Conservation (phyloP, 1,140 invertebrate genomes). For the Drosophila aff. region DNA sequence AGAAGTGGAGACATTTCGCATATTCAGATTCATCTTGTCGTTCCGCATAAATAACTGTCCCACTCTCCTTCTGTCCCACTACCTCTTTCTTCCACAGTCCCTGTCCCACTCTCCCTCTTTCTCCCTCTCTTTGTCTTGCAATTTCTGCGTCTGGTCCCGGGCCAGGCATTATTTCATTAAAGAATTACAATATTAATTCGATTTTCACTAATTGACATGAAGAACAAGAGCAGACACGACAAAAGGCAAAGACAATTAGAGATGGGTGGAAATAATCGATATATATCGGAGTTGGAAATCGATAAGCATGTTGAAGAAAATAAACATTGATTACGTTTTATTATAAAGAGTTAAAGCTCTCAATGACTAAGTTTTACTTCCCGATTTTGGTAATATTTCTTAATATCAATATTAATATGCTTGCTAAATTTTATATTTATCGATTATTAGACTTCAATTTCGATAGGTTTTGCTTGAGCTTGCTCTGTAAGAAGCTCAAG, state of each 20-base stretch:
- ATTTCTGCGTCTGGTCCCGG: constrained; percentile 22
- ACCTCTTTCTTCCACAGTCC: constrained; percentile 11
- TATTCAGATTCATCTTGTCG: constrained; percentile 75
- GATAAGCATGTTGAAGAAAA: background rate
- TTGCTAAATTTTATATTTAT: background rate
- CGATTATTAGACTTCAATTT: background rate
- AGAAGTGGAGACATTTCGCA: constrained; percentile 33
- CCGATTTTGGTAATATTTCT: background rate
- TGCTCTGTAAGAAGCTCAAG: too few species aligned
- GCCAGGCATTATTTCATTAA: constrained; percentile 80
- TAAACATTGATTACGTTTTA: too few species aligned
- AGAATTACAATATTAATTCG: constrained; percentile 83
- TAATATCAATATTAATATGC: background rate
- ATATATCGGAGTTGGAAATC: background rate
- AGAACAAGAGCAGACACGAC: constrained; percentile 30
- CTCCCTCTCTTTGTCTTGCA: constrained; percentile 46
- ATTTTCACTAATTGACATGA: constrained; percentile 77
- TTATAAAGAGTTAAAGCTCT: too few species aligned
- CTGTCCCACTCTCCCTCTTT: constrained; percentile 23
- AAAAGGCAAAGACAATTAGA: too few species aligned
- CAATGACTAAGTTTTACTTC: too few species aligned
- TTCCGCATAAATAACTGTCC: constrained; percentile 81
- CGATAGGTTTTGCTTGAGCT: background rate
- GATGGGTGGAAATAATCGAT: background rate
- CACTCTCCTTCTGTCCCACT: constrained; percentile 14